Conservation (phyloP, 2,113 vertebrate species). For the Patagioenas fasciata region DNA sequence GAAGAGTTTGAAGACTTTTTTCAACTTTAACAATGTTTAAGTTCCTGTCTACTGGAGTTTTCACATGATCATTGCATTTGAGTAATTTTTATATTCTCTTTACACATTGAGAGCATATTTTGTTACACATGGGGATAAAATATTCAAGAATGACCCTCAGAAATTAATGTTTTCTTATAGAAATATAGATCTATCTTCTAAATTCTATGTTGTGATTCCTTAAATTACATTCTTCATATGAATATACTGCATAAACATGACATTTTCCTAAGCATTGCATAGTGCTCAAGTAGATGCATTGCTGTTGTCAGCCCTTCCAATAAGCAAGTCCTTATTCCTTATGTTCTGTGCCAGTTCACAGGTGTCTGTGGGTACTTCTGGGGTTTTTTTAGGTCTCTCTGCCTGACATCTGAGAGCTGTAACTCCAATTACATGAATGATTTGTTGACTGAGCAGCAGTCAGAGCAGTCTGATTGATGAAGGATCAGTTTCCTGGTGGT, state of each 20-base stretch:
- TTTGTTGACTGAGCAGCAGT: not conserved
- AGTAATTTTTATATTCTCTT: not conserved
- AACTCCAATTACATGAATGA: fast-evolving
- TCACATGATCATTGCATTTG: not conserved
- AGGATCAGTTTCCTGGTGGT: not conserved
- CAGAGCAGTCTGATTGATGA: not conserved
- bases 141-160: not conserved
- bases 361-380: not conserved
- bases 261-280: not conserved
- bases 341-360: not conserved
- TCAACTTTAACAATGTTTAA: not conserved
- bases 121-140: not conserved
- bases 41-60: not conserved
- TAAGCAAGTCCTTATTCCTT: not conserved
- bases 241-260: not conserved
- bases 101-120: not conserved
- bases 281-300: not conserved
- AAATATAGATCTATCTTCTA: fast-evolving
- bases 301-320: fast-evolving
- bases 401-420: not conserved
- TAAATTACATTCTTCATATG: not conserved
- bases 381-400: not conserved
- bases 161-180: not conserved
- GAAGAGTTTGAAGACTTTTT: not conserved
- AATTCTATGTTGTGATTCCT: not conserved